phyloP scores from a whole-genome alignment of 1,140 invertebrate species.

The Berghia stephanieae region DNA sequence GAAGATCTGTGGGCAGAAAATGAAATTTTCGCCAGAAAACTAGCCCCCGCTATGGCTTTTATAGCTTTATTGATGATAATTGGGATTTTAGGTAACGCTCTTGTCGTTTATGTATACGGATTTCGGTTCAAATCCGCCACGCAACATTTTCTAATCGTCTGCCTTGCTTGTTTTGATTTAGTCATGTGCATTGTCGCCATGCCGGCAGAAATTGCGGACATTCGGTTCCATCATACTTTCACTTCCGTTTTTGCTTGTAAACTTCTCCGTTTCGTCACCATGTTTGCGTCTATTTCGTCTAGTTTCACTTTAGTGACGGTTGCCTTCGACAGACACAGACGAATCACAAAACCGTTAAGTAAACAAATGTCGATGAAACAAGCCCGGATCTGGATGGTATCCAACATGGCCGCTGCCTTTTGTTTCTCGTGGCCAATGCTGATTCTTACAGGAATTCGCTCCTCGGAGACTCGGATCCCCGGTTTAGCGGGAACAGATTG shows the following conservation, averaged over 20 bases:
- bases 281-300: slow-evolving; percentile 44
- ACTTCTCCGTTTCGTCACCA: slow-evolving; percentile 46
- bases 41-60: slow-evolving; percentile 41
- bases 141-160: slow-evolving; percentile 38
- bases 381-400: slow-evolving; percentile 11
- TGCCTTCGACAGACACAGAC: slow-evolving; percentile 48
- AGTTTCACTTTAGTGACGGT: slow-evolving; percentile 49
- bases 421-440: slow-evolving; percentile 29
- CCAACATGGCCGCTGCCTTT: slow-evolving; percentile 9
- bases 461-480: neutral
- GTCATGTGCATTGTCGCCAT: slow-evolving; percentile 38
- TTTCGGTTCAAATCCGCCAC: slow-evolving; percentile 34
- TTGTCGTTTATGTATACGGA: slow-evolving; percentile 42
- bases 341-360: slow-evolving; percentile 47
- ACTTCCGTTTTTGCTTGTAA: slow-evolving; percentile 44
- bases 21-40: slow-evolving; percentile 11
- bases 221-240: slow-evolving; percentile 43
- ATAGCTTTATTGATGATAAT: slow-evolving; percentile 35
- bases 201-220: slow-evolving; percentile 47
- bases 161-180: slow-evolving; percentile 42
- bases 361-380: slow-evolving; percentile 41
- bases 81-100: slow-evolving; percentile 34
- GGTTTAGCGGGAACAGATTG: slow-evolving; percentile 45
- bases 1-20: too few relatives aligned
- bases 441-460: slow-evolving; percentile 22